A percentile compares a stretch with the other conserved stretches of the same genome.
Evolutionary conservation across 2,797 vertebrate species (phyloP).

Genomic region (Chrosomus eos): DNA sequence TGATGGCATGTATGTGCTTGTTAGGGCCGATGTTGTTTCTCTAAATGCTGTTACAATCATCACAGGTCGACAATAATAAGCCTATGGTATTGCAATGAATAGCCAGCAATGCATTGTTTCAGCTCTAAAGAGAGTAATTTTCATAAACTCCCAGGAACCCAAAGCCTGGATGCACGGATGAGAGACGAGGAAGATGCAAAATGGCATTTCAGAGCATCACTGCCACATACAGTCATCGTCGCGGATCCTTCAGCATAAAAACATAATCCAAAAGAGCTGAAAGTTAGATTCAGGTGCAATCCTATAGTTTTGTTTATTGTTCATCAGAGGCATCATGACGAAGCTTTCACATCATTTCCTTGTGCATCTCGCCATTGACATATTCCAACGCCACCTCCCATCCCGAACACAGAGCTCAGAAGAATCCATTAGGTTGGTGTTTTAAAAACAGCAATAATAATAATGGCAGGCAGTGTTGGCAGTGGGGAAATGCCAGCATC

Average conservation of each 20-base stretch:
- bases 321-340: slow-evolving; percentile 68
- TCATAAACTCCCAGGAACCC: slow-evolving; percentile 74
- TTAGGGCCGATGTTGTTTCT: slow-evolving; percentile 76
- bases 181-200: slow-evolving; percentile 63
- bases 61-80: slow-evolving; percentile 4
- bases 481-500: slow-evolving; percentile 63
- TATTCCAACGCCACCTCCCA: slow-evolving; percentile 63
- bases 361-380: slow-evolving; percentile 62
- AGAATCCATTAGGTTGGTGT: slow-evolving; percentile 67
- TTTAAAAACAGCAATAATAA: slow-evolving; percentile 57
- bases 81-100: slow-evolving; percentile 37
- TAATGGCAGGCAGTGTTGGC: slow-evolving; percentile 32
- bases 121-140: slow-evolving; percentile 65
- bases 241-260: slow-evolving; percentile 62
- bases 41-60: slow-evolving; percentile 38
- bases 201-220: slow-evolving; percentile 67
- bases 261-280: slow-evolving; percentile 72
- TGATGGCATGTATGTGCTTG: slow-evolving; percentile 75
- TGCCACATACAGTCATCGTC: slow-evolving; percentile 72
- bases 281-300: slow-evolving; percentile 56
- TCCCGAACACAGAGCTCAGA: slow-evolving; percentile 67
- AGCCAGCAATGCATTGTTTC: slow-evolving; percentile 55
- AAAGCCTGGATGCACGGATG: slow-evolving; percentile 69
- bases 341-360: slow-evolving; percentile 68
- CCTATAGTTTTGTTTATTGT: slow-evolving; percentile 61